Evolutionary conservation across 2,113 vertebrate species (phyloP).

Genomic region (Trachemys scripta): DNA sequence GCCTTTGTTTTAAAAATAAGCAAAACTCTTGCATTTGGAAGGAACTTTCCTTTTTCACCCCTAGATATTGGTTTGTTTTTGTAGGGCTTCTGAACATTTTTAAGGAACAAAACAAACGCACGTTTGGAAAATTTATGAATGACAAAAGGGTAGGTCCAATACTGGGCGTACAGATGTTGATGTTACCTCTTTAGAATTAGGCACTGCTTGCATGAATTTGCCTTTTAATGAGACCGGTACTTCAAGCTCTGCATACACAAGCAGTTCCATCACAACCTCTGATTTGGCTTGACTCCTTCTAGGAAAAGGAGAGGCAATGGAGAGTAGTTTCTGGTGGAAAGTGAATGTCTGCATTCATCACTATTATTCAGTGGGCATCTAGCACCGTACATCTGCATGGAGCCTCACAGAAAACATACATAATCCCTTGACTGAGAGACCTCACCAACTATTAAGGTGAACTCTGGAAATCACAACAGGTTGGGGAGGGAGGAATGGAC

Average conservation of each 20-base stretch:
- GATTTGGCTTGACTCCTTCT: accelerated
- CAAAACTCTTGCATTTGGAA: accelerated
- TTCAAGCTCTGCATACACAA: accelerated
- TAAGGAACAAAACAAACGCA: background rate
- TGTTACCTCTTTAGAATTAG: background rate
- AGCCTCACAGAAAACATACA: background rate
- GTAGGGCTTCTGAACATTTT: background rate
- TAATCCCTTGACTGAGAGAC: accelerated
- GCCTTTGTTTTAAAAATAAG: background rate
- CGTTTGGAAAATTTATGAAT: accelerated
- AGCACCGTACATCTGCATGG: background rate
- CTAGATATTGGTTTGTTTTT: accelerated
- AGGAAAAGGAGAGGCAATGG: too few relatives aligned
- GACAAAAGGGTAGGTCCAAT: background rate
- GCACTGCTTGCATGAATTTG: accelerated
- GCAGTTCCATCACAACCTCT: background rate
- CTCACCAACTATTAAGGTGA: background rate
- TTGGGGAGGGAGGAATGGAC: accelerated
- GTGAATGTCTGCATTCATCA: accelerated
- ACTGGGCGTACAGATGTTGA: background rate
- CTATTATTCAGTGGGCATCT: background rate
- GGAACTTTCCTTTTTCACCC: accelerated
- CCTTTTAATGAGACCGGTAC: background rate
- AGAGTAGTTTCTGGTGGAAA: background rate
- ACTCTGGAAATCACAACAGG: background rate